Evolutionary conservation across 2,888 invertebrate genomes (phyloP).

Genomic region (Allolobophora icterica): DNA sequence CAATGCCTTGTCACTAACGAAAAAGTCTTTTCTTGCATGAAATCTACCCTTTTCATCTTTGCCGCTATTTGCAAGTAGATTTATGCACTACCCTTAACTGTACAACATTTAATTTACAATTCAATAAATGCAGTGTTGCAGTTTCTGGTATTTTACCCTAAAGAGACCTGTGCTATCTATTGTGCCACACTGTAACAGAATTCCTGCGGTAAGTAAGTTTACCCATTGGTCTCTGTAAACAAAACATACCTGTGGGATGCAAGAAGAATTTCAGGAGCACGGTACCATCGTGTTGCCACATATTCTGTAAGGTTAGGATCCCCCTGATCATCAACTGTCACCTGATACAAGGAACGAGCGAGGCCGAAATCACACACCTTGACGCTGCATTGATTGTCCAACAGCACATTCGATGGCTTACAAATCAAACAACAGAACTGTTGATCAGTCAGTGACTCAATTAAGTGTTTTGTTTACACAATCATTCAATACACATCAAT

Average conservation of each 20-base stretch:
- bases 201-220: background rate
- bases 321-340: constrained; percentile 72
- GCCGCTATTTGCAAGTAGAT: background rate
- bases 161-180: background rate
- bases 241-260: constrained; percentile 81
- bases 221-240: background rate
- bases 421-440: constrained; percentile 11
- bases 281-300: constrained; percentile 96
- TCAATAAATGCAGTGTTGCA: background rate
- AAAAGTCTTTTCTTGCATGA: background rate
- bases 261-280: constrained; percentile 94
- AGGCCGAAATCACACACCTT: constrained; percentile 97
- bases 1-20: background rate
- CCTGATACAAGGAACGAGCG: constrained; percentile 85
- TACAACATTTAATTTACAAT: background rate
- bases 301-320: constrained; percentile 86
- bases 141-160: background rate
- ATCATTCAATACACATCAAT: background rate
- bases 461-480: background rate
- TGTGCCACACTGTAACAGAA: background rate
- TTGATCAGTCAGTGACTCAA: background rate
- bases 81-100: background rate
- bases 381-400: constrained; percentile 87
- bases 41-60: background rate
- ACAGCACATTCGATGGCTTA: constrained; percentile 88